These are phyloP conservation scores for Diplodus puntazzo DNA, from an alignment of 2,797 vertebrate species.

Conservation along the genomic window DNA sequence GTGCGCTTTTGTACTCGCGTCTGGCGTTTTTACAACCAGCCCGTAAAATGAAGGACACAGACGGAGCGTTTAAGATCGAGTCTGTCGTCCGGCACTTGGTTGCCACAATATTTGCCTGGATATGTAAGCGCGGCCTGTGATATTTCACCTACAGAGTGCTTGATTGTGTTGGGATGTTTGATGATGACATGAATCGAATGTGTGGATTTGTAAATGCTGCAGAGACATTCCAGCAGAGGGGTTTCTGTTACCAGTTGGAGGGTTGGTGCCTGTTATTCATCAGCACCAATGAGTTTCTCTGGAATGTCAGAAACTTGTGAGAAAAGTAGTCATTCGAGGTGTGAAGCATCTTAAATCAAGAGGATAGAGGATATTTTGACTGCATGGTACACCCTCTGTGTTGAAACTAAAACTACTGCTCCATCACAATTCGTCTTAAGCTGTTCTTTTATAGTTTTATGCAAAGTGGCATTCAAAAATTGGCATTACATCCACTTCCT, in stretches of 20 bases:
- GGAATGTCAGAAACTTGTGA: conserved; percentile 6
- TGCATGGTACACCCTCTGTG: background rate
- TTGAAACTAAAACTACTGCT: too few relatives aligned
- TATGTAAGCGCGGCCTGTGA: conserved; percentile 15
- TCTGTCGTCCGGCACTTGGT: conserved; percentile 16
- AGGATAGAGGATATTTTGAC: too few relatives aligned
- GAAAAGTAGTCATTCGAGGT: background rate
- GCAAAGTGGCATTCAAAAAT: background rate
- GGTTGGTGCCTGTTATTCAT: background rate
- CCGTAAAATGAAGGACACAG: conserved; percentile 62
- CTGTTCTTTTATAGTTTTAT: background rate
- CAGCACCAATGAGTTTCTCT: background rate
- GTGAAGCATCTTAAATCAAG: too few relatives aligned
- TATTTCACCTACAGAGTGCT: conserved; percentile 2
- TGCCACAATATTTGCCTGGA: conserved; percentile 24
- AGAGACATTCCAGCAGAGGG: background rate
- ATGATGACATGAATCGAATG: conserved; percentile 2
- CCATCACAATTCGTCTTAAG: background rate
- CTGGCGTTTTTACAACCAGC: conserved; percentile 55
- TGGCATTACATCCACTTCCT: background rate
- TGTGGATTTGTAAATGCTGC: background rate
- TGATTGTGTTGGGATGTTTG: conserved; percentile 18
- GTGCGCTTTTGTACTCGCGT: conserved; percentile 43
- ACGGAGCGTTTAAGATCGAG: conserved; percentile 26
- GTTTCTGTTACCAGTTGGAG: background rate